Conservation (phyloP, 2,888 invertebrate genomes). For the Chymomyza procnemis region DNA sequence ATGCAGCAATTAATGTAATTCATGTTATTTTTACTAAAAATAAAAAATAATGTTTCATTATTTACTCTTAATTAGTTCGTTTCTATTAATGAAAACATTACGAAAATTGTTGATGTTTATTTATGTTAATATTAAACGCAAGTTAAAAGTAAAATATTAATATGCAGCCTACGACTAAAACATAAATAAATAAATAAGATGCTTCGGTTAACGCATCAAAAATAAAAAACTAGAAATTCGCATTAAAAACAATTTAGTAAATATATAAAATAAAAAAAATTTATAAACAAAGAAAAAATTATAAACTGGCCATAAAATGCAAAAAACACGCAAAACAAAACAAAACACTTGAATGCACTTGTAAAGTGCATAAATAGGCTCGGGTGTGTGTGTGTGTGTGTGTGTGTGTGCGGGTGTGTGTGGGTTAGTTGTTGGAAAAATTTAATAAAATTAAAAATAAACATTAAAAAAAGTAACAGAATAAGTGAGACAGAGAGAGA, state of each 20-base stretch:
- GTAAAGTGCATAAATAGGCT: constrained; percentile 56
- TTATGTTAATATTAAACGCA: constrained; percentile 32
- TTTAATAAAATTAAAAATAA: constrained; percentile 67
- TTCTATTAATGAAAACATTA: not conserved
- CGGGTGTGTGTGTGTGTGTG: not conserved
- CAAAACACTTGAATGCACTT: constrained; percentile 61
- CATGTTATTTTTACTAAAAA: not conserved
- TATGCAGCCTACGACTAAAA: constrained; percentile 26
- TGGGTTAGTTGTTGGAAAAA: not conserved
- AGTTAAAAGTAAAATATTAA: constrained; percentile 52
- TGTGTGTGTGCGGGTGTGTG: no score
- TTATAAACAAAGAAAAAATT: no score
- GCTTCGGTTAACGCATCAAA: not conserved
- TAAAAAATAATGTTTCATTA: not conserved
- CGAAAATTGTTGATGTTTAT: constrained; percentile 30
- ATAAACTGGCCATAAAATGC: constrained; percentile 44
- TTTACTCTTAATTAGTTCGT: not conserved
- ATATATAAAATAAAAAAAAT: constrained; percentile 30
- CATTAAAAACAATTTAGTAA: constrained; percentile 61
- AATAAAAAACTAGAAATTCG: not conserved
- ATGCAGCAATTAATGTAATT: not conserved
- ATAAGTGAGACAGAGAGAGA: not conserved
- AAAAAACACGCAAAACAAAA: constrained; percentile 55
- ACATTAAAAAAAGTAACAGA: constrained; percentile 35
- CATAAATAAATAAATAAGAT: constrained; percentile 24